Percentiles rank a stretch among this genome's conserved stretches.
Conservation (phyloP, 1,140 invertebrate species). For the Popillia japonica region DNA sequence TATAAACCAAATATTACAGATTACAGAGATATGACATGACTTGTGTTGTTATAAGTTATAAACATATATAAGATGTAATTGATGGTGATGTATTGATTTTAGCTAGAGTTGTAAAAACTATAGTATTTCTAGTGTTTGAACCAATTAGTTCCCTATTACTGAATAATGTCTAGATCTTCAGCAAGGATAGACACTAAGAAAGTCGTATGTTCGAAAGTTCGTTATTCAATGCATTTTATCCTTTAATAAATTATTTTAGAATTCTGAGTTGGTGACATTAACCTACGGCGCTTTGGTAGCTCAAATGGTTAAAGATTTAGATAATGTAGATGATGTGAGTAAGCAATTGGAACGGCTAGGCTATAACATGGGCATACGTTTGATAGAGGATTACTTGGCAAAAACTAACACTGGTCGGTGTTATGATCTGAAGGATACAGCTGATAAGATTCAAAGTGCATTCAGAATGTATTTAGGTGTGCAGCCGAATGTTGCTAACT, state of each 20-base stretch:
- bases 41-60: too few relatives aligned
- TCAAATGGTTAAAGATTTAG: slow-evolving; percentile 96
- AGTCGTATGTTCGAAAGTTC: slow-evolving; percentile 60
- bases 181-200: slow-evolving; percentile 62
- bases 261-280: slow-evolving; percentile 95
- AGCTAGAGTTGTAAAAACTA: background rate
- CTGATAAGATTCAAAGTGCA: slow-evolving; percentile 89
- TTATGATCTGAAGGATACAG: slow-evolving; percentile 95
- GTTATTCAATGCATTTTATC: slow-evolving; percentile 24
- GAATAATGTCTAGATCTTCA: slow-evolving; percentile 58
- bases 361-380: slow-evolving; percentile 96
- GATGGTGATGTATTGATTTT: too few relatives aligned
- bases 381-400: slow-evolving; percentile 98
- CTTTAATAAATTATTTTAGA: slow-evolving; percentile 70
- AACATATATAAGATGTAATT: too few relatives aligned
- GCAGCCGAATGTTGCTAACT: slow-evolving; percentile 89
- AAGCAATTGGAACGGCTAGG: slow-evolving; percentile 93
- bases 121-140: background rate
- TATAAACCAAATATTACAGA: too few relatives aligned
- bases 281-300: slow-evolving; percentile 98
- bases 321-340: slow-evolving; percentile 96
- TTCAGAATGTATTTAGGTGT: slow-evolving; percentile 94
- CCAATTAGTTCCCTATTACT: background rate
- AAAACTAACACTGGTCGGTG: slow-evolving; percentile 90
- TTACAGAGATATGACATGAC: too few relatives aligned